Percentiles rank a stretch among this genome's conserved stretches.
phyloP scores from a whole-genome alignment of 2,113 vertebrate species.

The Steatornis caripensis region DNA sequence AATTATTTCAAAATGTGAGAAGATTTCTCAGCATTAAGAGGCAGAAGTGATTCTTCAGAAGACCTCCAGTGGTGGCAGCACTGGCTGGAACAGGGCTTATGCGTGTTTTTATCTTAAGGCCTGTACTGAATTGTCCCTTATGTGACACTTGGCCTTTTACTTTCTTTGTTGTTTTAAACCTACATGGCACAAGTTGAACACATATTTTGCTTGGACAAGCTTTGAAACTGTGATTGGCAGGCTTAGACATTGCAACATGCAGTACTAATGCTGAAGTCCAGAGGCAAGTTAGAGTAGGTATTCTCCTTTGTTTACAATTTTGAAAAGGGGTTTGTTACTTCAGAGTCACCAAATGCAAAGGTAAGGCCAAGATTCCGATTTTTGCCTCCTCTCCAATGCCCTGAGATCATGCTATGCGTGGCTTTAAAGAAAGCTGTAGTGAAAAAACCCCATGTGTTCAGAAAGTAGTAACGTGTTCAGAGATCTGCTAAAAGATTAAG shows the following conservation, averaged over 20 bases:
- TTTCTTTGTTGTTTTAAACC: not conserved
- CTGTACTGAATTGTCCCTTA: not conserved
- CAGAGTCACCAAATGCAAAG: not conserved
- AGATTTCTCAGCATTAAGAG: not conserved
- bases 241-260: not conserved
- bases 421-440: not conserved
- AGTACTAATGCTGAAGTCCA: not conserved
- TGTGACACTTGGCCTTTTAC: not conserved
- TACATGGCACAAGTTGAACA: not conserved
- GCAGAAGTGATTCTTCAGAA: not conserved
- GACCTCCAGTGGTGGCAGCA: not conserved
- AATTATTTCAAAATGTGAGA: not conserved
- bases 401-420: not conserved
- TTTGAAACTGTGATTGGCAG: not conserved
- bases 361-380: not conserved
- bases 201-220: fast-evolving
- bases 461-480: not conserved
- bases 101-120: not conserved
- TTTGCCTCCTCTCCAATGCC: fast-evolving
- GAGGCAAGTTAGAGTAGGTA: not conserved
- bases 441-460: not conserved
- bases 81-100: not conserved
- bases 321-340: not conserved
- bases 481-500: not conserved
- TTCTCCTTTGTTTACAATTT: not conserved